Conservation (phyloP, 1,140 invertebrate species). For the Tachypleus tridentatus region DNA sequence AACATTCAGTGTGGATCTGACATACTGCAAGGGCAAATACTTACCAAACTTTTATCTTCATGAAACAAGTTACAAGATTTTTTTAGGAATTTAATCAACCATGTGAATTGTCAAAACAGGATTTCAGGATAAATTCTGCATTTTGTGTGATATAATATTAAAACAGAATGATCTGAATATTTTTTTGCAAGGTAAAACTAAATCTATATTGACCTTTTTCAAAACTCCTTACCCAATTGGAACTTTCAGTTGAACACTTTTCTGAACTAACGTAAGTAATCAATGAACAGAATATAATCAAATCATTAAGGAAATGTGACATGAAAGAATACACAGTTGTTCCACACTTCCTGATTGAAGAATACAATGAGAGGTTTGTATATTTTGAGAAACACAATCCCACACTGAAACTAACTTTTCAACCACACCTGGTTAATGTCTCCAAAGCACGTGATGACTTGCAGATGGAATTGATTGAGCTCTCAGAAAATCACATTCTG, state of each 20-base stretch:
- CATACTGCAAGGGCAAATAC: neutral
- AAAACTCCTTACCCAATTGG: neutral
- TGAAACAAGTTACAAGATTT: neutral
- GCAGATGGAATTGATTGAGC: constrained; percentile 1
- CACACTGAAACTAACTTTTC: neutral
- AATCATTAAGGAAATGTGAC: neutral
- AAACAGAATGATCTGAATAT: neutral
- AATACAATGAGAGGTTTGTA: neutral
- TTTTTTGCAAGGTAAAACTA: neutral
- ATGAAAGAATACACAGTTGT: neutral
- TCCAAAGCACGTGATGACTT: neutral
- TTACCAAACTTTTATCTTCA: neutral
- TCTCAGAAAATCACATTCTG: neutral
- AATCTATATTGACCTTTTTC: neutral
- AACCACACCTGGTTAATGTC: neutral
- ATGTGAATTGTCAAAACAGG: constrained; percentile 3
- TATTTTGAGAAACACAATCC: neutral
- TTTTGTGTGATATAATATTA: neutral
- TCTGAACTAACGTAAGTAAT: neutral
- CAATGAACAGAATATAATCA: neutral
- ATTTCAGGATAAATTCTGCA: neutral
- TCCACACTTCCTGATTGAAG: neutral
- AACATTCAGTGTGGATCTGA: neutral
- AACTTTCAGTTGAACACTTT: neutral
- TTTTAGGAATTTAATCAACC: neutral